Evolutionary conservation across 2,797 vertebrate genomes (phyloP), one percentile per base, ranked within the genome.

Genomic region (Pogoniulus pusillus): DNA sequence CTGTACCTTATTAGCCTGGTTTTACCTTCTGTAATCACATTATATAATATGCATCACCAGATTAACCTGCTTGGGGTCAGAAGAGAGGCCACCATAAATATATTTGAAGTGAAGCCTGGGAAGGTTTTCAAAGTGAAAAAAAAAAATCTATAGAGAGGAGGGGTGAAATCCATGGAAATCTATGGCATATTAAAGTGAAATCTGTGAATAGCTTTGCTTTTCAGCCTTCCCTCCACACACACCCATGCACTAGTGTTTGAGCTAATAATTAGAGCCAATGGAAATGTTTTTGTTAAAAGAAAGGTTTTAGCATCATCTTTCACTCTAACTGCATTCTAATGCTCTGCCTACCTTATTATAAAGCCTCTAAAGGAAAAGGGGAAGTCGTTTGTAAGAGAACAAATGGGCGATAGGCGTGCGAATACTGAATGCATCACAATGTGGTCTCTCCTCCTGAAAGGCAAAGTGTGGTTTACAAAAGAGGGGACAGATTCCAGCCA

Each of bases 11-110:
- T 87, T 96, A 94, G 82, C 70, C 89, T 76, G 62, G 82, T 85
- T 96, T 95, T 96, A 93, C 92, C 90, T 96, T 96, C 93, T 94
- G 85, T 96, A 96, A 97, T 95, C 94, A 74, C 55, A 71, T 93
- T 93, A 92, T 95, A 89, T 91, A 95, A 96, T 89, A 96, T 95
- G 95, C 96, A 94, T 93, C 86, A 89, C 73, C 26, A 93, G 83
- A 90, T 93, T 95, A 96, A 95, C 93, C 92, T 96, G 90, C 85
- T 65, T 79, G 69, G 89, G 93, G 91, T 96, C 94, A 96, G 81
- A 54, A 71, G 69, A 78, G 76, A 89, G 85, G 89, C 87, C 91
- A 95, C 62, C 70, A 80, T 85, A 91, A 95, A 92, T 93, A 92
- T 63, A 90, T 95, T 93, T 96, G 94, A 96, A 96, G 93, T 66